Evolutionary conservation across 2,797 vertebrate species (phyloP), one percentile per base, ranked within the genome.

Genomic region (Catharus ustulatus): DNA sequence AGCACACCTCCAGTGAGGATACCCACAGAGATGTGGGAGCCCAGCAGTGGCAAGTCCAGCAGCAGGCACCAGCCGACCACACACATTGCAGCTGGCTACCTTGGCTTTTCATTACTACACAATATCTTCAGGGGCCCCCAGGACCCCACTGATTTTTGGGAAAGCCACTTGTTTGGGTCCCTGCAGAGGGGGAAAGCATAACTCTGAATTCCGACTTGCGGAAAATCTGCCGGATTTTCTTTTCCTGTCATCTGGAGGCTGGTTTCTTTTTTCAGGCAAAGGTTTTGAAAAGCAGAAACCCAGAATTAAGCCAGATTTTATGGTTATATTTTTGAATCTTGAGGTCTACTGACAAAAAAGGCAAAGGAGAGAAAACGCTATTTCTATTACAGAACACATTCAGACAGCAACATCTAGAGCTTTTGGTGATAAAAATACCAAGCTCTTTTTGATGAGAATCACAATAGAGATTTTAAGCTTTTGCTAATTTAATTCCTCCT

Each of bases 401-500:
- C 77, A 71, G 51, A 43, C 17, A 84, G 59, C 26, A 81, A 46
- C 8, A 76, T 23, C 15, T 86, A 57, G 21, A 84, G 49, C 14
- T 92, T 81, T 76, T 38, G 5, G 16, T 87, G 59, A 63, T 85
- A 93, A 93, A 91, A 94, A 84, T 66, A 76, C 19, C 0, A 0
- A 87, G 13, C 6, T 66, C 13, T 83, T 95, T 92, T 87, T 72
- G 11, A 64, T 68, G 23, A 83, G 23, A 89, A 57, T 58, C 64
- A 55, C 38, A 34, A 66, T 85, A 71, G 32, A 91, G 18, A 75
- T 84, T 75, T 83, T 62, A 83, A 57, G 67, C 24, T 85, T 72
- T 62, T 83, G 4, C 40, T 83, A 26, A 81, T 85, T 89, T 93
- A 85, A 84, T 84, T 96, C 21, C 38, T 94, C 46, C 62, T 83